Evolutionary conservation across 1,140 invertebrate species (phyloP).

Genomic region (Portunus trituberculatus): DNA sequence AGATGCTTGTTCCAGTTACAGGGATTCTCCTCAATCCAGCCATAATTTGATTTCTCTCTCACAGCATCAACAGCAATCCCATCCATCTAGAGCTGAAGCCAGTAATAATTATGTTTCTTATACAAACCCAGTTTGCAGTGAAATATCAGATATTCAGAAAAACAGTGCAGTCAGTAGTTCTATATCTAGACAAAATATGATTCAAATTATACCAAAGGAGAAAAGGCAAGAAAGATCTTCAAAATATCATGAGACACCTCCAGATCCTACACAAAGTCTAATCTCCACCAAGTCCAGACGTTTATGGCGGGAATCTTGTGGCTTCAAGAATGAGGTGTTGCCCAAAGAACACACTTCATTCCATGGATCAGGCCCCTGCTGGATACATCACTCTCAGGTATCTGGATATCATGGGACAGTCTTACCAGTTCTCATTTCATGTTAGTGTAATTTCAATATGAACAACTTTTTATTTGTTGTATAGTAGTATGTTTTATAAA

Average conservation of each 20-base stretch:
- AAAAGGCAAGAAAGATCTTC: not conserved
- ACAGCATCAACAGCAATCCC: not conserved
- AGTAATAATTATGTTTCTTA: not conserved
- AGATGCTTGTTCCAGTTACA: slow-evolving; percentile 10
- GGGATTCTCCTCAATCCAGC: not conserved
- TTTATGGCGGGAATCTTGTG: not conserved
- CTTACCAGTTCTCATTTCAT: no score
- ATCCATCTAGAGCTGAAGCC: not conserved
- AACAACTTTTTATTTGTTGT: no score
- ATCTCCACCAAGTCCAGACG: not conserved
- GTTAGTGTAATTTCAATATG: no score
- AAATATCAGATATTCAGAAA: not conserved
- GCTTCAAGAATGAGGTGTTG: not conserved
- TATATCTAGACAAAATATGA: not conserved
- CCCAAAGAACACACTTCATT: not conserved
- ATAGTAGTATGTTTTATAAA: no score
- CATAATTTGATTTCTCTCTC: not conserved
- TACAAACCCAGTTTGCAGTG: not conserved
- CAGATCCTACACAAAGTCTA: not conserved
- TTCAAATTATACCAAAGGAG: not conserved
- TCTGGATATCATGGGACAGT: no score
- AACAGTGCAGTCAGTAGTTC: not conserved
- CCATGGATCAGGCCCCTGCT: not conserved
- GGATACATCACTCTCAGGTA: not conserved
- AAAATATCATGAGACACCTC: not conserved